Conservation (phyloP, 2,888 invertebrate genomes). For the Xestia c-nigrum region DNA sequence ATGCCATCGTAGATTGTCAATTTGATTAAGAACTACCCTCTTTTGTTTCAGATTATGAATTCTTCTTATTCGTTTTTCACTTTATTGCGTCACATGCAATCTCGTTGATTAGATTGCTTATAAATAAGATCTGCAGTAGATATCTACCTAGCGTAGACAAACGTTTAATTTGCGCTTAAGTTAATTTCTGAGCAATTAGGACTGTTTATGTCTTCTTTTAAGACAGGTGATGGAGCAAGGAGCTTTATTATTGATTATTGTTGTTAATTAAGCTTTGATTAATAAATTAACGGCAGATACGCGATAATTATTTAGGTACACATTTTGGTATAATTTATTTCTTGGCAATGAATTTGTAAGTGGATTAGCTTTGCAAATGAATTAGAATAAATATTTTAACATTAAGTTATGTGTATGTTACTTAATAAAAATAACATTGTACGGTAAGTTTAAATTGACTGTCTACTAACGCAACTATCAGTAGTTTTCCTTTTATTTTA, state of each 20-base stretch:
- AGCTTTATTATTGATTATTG: slow-evolving; percentile 60
- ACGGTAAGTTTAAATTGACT: slow-evolving; percentile 4
- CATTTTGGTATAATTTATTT: not conserved
- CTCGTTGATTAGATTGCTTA: slow-evolving; percentile 62
- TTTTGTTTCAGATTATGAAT: slow-evolving; percentile 82
- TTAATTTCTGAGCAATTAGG: slow-evolving; percentile 22
- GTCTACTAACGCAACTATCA: slow-evolving; percentile 9
- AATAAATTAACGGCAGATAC: slow-evolving; percentile 57
- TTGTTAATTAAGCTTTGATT: slow-evolving; percentile 68
- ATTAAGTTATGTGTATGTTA: not conserved
- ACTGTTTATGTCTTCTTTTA: slow-evolving; percentile 1
- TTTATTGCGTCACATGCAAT: slow-evolving; percentile 79
- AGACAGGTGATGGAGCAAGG: slow-evolving; percentile 44
- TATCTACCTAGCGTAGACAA: not conserved
- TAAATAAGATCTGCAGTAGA: not conserved
- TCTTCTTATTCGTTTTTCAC: slow-evolving; percentile 83
- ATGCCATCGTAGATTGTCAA: not conserved
- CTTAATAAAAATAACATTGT: slow-evolving; percentile 2
- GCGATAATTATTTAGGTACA: slow-evolving; percentile 14
- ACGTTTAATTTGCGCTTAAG: not conserved
- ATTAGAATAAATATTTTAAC: not conserved
- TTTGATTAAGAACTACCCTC: not conserved
- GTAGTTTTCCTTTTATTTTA: slow-evolving; percentile 52
- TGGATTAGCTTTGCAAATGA: not conserved
- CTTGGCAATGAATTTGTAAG: not conserved